Percentiles rank a stretch among this genome's conserved stretches.
These are phyloP conservation scores for Cyclura pinguis DNA, from an alignment of 2,797 vertebrate species.

Conservation along the genomic window DNA sequence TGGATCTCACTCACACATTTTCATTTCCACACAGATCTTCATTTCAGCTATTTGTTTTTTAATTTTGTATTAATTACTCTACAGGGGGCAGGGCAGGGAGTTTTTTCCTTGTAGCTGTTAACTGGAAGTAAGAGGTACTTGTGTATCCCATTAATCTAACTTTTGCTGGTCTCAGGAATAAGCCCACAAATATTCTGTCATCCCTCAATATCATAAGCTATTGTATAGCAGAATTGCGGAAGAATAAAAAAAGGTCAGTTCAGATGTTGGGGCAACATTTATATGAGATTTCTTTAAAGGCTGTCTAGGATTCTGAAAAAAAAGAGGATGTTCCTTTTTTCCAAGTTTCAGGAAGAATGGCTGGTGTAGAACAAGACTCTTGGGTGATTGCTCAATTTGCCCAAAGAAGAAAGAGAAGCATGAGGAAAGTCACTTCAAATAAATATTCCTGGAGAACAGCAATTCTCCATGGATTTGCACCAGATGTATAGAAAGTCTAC, in stretches of 20 bases:
- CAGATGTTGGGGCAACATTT: neutral
- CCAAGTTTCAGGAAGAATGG: neutral
- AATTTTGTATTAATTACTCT: neutral
- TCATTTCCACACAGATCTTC: neutral
- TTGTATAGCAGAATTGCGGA: neutral
- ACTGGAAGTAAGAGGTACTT: neutral
- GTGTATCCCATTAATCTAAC: neutral
- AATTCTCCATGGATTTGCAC: neutral
- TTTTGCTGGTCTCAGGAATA: neutral
- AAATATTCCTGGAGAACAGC: neutral
- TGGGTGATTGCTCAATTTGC: neutral
- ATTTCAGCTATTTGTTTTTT: neutral
- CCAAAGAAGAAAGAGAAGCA: slow-evolving; percentile 2
- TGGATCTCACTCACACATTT: neutral
- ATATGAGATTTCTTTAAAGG: too few relatives aligned
- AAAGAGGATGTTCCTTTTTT: neutral
- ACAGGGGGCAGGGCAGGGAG: neutral
- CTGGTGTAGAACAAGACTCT: neutral
- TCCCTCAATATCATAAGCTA: neutral
- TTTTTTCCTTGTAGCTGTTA: neutral
- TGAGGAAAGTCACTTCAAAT: slow-evolving; percentile 2
- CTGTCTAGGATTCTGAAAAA: slow-evolving; percentile 4
- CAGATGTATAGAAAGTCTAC: neutral
- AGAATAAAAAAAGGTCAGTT: neutral
- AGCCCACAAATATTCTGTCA: neutral